Evolutionary conservation across 2,888 invertebrate genomes (phyloP), one percentile per base, ranked within the genome.

Genomic region (Arge pagana): DNA sequence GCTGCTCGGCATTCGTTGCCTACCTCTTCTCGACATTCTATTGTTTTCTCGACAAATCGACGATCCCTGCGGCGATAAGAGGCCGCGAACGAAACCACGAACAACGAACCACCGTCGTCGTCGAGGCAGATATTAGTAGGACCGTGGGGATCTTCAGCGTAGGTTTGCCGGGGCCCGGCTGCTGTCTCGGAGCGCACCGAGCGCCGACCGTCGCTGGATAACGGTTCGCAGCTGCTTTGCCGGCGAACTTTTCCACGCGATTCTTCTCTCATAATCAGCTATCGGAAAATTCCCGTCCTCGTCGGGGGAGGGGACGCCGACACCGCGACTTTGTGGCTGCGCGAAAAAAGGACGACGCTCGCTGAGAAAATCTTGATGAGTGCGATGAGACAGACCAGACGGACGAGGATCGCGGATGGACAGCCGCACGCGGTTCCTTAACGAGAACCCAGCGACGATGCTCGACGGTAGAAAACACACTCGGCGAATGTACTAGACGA

Each of bases 201-300:
- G 52, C 43, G 21, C 48, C 48, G 58, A 50, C 60, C 54, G 61
- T 48, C 56, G 56, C 55, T 51, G 55, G 59, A 45, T 55, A 55
- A 54, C 57, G 55, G 48, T 30, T 48, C 48, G 35, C 39, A 24
- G 28, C 18, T 42, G 19, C 21, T 19, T n/a, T n/a, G 42, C 19
- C n/a, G 30, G 30, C 10, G 13, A n/a, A n/a, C n/a, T n/a, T n/a
- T n/a, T n/a, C n/a, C n/a, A n/a, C n/a, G n/a, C n/a, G n/a, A n/a
- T n/a, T n/a, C n/a, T n/a, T n/a, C n/a, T n/a, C 30, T 16, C 8
- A 13, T 7, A 30, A 30, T 42, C 19, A 30, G 60, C 62, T 67
- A 68, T 70, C 67, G 65, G 66, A 67, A 70, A 71, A 69, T 68
- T 67, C 66, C 70, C 54, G 69, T 67, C 68, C 61, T 61, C 54